Evolutionary conservation across 1,140 invertebrate species (phyloP).

Genomic region (Phocides pigmalion): DNA sequence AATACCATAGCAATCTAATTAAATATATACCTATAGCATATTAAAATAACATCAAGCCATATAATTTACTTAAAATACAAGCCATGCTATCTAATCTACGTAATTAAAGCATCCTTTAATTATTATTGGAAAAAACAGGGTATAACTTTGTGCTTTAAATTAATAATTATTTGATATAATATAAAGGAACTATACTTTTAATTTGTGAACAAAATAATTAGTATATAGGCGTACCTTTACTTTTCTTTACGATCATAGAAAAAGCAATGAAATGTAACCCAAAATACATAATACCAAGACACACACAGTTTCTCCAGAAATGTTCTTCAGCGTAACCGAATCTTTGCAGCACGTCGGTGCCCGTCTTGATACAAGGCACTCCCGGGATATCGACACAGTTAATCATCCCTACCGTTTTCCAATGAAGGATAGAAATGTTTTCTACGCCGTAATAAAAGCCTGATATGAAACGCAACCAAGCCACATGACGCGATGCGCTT

Average conservation of each 20-base stretch:
- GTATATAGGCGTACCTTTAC: constrained; percentile 80
- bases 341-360: constrained; percentile 72
- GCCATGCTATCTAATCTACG: too few species aligned
- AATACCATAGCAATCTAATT: too few species aligned
- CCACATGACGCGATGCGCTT: constrained; percentile 77
- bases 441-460: constrained; percentile 89
- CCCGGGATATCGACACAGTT: constrained; percentile 70
- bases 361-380: constrained; percentile 79
- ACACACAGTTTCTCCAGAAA: constrained; percentile 77
- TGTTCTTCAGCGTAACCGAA: constrained; percentile 76
- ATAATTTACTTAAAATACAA: too few species aligned
- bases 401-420: constrained; percentile 86
- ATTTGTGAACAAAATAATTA: constrained; percentile 16
- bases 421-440: constrained; percentile 88
- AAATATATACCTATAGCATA: too few species aligned
- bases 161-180: too few species aligned
- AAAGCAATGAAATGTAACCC: constrained; percentile 78
- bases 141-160: too few species aligned
- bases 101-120: too few species aligned
- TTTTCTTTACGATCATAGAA: constrained; percentile 77
- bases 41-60: too few species aligned
- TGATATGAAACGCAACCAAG: constrained; percentile 86
- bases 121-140: too few species aligned
- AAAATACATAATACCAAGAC: constrained; percentile 75
- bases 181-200: too few species aligned